These are phyloP conservation scores for Drosophila parvula DNA, from an alignment of 1,140 invertebrate species.

Conservation along the genomic window DNA sequence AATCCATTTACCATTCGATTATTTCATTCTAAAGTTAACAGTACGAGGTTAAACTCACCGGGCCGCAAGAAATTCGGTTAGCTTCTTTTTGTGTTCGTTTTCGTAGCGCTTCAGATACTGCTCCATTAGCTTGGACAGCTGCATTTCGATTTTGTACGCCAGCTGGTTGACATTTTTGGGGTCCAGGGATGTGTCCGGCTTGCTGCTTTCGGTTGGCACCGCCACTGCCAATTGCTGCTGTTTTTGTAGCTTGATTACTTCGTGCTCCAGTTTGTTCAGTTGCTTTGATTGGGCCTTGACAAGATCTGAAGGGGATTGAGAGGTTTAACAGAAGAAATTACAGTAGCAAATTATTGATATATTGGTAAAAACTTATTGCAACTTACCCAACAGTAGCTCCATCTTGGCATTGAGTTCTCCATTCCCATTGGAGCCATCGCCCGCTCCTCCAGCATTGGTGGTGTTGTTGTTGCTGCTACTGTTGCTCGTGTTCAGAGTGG, in stretches of 20 bases:
- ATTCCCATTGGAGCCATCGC: slow-evolving; percentile 18
- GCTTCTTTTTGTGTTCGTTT: slow-evolving; percentile 82
- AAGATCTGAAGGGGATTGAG: slow-evolving; percentile 42
- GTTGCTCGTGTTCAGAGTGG: slow-evolving; percentile 52
- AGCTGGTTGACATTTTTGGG: slow-evolving; percentile 70
- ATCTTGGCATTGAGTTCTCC: slow-evolving; percentile 68
- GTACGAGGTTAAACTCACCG: slow-evolving; percentile 34
- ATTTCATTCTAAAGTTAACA: not conserved
- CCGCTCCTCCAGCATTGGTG: slow-evolving; percentile 24
- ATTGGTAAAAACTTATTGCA: not conserved
- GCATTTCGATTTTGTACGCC: slow-evolving; percentile 81
- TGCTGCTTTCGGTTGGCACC: slow-evolving; percentile 12
- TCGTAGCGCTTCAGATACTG: slow-evolving; percentile 84
- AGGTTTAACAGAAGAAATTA: not conserved
- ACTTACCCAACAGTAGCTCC: slow-evolving; percentile 68
- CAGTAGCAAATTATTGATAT: not conserved
- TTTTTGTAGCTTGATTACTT: slow-evolving; percentile 65
- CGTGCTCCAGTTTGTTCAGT: slow-evolving; percentile 68
- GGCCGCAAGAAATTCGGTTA: slow-evolving; percentile 66
- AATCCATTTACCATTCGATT: not conserved
- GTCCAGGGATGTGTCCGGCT: slow-evolving; percentile 43
- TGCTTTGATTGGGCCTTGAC: slow-evolving; percentile 73
- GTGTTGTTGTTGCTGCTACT: slow-evolving; percentile 52
- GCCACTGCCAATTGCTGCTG: slow-evolving; percentile 18
- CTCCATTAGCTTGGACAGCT: slow-evolving; percentile 80